Conservation (phyloP, 2,888 invertebrate genomes). For the Erpobdella octoculata region DNA sequence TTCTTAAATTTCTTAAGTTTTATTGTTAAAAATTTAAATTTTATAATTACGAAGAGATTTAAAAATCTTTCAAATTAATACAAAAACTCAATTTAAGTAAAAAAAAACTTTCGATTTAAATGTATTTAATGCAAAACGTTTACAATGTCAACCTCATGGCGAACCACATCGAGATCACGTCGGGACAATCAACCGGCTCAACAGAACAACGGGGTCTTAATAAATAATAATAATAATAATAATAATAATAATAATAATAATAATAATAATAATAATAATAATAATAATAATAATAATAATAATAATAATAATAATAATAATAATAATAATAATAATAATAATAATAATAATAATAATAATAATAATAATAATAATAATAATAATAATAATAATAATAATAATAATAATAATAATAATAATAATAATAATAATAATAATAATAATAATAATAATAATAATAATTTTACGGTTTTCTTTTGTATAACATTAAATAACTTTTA, state of each 20-base stretch:
- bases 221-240: background rate
- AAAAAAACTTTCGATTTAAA: no score
- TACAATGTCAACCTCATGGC: no score
- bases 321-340: background rate
- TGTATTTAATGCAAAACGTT: no score
- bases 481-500: no score
- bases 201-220: no score
- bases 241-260: background rate
- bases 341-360: background rate
- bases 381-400: background rate
- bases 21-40: no score
- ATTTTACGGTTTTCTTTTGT: background rate
- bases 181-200: no score
- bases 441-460: background rate
- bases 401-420: background rate
- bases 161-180: no score
- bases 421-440: background rate
- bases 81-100: no score
- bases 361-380: slow-evolving; percentile 3
- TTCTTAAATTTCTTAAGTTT: no score
- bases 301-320: background rate
- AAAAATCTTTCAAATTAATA: no score
- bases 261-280: background rate
- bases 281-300: background rate
- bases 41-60: no score